phyloP scores from a whole-genome alignment of 2,888 invertebrate species.

The Sarcophaga rosellei region DNA sequence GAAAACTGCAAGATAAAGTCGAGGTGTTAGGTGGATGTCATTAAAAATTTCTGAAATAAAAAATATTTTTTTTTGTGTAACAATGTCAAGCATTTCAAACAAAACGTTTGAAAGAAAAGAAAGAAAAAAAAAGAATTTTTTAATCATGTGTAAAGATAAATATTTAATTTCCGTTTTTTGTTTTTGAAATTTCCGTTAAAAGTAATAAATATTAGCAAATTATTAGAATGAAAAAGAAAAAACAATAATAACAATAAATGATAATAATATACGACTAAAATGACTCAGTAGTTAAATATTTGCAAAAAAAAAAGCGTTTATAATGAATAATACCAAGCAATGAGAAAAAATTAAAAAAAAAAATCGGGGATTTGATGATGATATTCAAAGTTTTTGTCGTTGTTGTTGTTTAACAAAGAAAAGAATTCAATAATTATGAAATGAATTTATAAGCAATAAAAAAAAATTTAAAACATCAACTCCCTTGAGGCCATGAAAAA shows the following conservation, averaged over 20 bases:
- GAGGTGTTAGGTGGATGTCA: too few relatives aligned
- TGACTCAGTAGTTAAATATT: constrained; percentile 47
- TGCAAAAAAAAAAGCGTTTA: not conserved
- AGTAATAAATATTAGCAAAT: constrained; percentile 31
- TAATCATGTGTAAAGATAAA: constrained; percentile 13
- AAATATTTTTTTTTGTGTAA: too few relatives aligned
- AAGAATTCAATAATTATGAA: constrained; percentile 5
- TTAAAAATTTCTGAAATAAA: too few relatives aligned
- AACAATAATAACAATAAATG: not conserved
- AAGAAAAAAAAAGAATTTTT: not conserved
- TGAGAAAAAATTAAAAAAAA: not conserved
- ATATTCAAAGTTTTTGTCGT: not conserved
- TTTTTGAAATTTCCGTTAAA: constrained; percentile 59
- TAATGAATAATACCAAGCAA: constrained; percentile 27
- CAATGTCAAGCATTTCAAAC: not conserved
- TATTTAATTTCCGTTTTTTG: constrained; percentile 48
- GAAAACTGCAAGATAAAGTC: too few relatives aligned
- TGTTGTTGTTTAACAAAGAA: not conserved
- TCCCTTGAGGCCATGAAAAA: not conserved
- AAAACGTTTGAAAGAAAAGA: not conserved
- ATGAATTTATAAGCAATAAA: not conserved
- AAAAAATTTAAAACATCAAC: not conserved
- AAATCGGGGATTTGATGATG: not conserved
- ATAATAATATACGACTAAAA: not conserved
- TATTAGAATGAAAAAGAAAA: not conserved